Base-by-base conservation (phyloP, 2,888 invertebrate genomes). In the Hydroisotoma schaefferi region DNA sequence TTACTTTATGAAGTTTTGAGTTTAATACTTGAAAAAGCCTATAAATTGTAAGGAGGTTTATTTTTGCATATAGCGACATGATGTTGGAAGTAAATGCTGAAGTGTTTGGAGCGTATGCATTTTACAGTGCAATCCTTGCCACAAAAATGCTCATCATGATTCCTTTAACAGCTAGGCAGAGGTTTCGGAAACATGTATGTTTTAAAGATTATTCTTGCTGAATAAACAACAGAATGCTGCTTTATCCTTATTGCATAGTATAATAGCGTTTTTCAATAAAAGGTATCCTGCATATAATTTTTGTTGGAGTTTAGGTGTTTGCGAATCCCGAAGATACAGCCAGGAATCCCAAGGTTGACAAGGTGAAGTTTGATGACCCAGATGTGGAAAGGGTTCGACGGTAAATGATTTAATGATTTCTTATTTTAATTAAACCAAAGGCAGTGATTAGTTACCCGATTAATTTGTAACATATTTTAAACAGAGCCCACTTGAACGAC, bases 401-500 rank as follows among this genome's bases (percentile, higher is more conserved):
- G 52, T 52, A 52, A 49, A 27, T 15, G n/a, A n/a, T n/a, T n/a
- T n/a, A n/a, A n/a, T n/a, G n/a, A n/a, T n/a, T n/a, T n/a, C n/a
- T n/a, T n/a, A n/a, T n/a, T n/a, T n/a, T n/a, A n/a, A n/a, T n/a
- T n/a, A n/a, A n/a, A n/a, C n/a, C n/a, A n/a, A n/a, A n/a, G n/a
- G n/a, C n/a, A n/a, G n/a, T n/a, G n/a, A n/a, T n/a, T n/a, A n/a
- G n/a, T n/a, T n/a, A n/a, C n/a, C n/a, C n/a, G n/a, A n/a, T n/a
- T n/a, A n/a, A 10, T 28, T 44, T 23, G 23, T 20, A 27, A 27
- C 26, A 53, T 53, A 26, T 43, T 26, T 48, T 27, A 77, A 77
- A 5, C 75, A 85, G 86, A 73, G 86, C 85, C 8, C 85, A 87
- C 74, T 78, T 82, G 70, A 87, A 87, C 73, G 87, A 87, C 75